These are phyloP conservation scores for Cephus runcator DNA, from an alignment of 2,888 invertebrate species.

Conservation along the genomic window DNA sequence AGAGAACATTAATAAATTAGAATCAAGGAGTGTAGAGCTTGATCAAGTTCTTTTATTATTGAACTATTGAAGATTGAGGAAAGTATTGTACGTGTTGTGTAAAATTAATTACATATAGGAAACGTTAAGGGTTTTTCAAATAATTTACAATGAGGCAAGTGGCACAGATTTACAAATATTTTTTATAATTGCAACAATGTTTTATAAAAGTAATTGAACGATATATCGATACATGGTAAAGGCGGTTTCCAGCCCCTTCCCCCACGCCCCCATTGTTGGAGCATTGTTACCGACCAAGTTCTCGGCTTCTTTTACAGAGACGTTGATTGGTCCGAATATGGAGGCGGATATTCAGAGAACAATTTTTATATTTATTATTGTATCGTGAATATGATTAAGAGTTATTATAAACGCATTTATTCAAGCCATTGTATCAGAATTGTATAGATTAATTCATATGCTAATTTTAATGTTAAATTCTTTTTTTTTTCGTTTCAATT, in stretches of 20 bases:
- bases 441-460: neutral
- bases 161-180: neutral
- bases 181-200: neutral
- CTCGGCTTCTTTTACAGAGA: neutral
- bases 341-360: neutral
- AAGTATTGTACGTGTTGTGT: neutral
- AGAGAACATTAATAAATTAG: neutral
- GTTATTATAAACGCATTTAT: neutral
- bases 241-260: too few species aligned
- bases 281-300: neutral
- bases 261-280: neutral
- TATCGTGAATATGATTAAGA: neutral
- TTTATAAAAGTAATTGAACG: neutral
- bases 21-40: neutral
- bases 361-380: neutral
- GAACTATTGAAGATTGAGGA: neutral
- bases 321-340: neutral
- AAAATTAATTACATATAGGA: neutral
- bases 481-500: neutral
- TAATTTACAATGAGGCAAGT: neutral
- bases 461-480: neutral
- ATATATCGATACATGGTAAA: neutral
- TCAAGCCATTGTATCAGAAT: neutral
- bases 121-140: neutral
- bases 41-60: neutral